Conservation (phyloP, 2,888 invertebrate species). For the Phlogophora meticulosa region DNA sequence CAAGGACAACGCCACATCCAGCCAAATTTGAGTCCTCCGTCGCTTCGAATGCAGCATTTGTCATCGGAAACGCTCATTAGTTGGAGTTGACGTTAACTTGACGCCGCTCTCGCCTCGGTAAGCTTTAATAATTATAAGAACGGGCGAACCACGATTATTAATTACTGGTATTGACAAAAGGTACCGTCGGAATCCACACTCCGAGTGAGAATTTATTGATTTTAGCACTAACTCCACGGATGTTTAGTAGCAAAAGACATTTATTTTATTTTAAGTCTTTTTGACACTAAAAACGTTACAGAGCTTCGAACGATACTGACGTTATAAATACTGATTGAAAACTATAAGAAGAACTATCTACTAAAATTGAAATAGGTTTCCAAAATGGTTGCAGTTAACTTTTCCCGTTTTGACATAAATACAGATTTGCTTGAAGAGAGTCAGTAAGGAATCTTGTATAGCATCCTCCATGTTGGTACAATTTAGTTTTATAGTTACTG, state of each 20-base stretch:
- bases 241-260: conserved; percentile 17
- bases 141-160: conserved; percentile 82
- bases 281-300: neutral
- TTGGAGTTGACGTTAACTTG: conserved; percentile 89
- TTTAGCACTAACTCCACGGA: conserved; percentile 65
- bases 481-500: conserved; percentile 15
- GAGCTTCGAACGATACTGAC: conserved; percentile 1
- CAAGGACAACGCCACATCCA: conserved; percentile 72
- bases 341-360: conserved; percentile 23
- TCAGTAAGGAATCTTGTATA: conserved; percentile 14
- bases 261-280: conserved; percentile 19
- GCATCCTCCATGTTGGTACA: neutral
- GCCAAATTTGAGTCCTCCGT: conserved; percentile 75
- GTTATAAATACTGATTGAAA: conserved; percentile 36
- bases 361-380: conserved; percentile 38
- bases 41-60: conserved; percentile 85
- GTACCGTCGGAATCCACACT: conserved; percentile 76
- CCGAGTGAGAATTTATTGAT: conserved; percentile 77
- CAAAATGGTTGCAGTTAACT: conserved; percentile 34
- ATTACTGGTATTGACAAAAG: conserved; percentile 88
- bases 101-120: conserved; percentile 82
- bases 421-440: conserved; percentile 2
- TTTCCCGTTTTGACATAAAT: conserved; percentile 41
- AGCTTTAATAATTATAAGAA: conserved; percentile 89
- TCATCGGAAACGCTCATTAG: conserved; percentile 88